Evolutionary conservation across 2,888 invertebrate species (phyloP), one percentile per base, ranked within the genome.

Genomic region (Schizaphis graminum): DNA sequence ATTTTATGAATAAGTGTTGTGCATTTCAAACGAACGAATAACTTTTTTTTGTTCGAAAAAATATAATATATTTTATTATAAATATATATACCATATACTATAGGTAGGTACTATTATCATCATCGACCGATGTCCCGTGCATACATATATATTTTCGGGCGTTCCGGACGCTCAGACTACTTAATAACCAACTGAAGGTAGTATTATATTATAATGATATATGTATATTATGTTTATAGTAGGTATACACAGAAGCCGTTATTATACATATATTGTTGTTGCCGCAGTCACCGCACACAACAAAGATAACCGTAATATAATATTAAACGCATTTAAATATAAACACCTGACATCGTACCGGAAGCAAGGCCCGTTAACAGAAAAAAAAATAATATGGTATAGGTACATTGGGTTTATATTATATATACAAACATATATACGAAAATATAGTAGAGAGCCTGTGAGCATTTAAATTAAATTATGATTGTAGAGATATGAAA

Each of bases 381-480:
- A 90, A 67, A 67, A 67, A 67, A 67, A n/a, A 57, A 88, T 86
- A 77, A 77, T 77, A 67, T 77, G 21, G 21, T 77, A 35, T 35
- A 77, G 21, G 21, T 77, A 35, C 77, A 77, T 77, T 8, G 77
- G 35, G 77, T 35, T 21, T 77, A 56, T 56, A 41, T 41, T 89
- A 67, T 44, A 24, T 24, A 67, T 44, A 49, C 47, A 90, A 26
- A 11, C 28, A 35, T n/a, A 28, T 56, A 89, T 89, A 28, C 87
- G 24, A 35, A 57, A 89, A 57, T 57, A 77, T 35, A 8, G n/a
- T 21, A 28, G 61, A 90, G 47, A 90, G n/a, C 61, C 4, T 24
- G 77, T 21, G 77, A 90, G n/a, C 35, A 57, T 91, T 84, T 85
- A 57, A 85, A 91, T 91, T 84, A 85, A 85, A 91, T 91, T 85